Percentiles rank a stretch among this genome's conserved stretches.
Evolutionary conservation across 2,113 vertebrate species (phyloP).

Genomic region (Tragelaphus scriptus): DNA sequence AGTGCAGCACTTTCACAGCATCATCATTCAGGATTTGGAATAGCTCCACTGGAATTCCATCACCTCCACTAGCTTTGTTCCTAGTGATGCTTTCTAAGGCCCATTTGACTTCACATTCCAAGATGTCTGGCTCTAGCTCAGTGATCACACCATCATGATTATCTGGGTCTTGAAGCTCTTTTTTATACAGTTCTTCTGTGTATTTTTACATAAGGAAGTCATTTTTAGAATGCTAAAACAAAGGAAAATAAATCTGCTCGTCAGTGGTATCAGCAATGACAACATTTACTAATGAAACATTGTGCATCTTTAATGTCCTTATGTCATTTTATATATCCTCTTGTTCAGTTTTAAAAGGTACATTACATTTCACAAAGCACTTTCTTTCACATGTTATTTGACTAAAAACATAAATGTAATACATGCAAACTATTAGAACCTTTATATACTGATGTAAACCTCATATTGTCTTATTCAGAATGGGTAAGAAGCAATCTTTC

Average conservation of each 20-base stretch:
- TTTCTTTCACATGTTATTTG: not conserved
- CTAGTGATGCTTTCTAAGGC: too few relatives aligned
- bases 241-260: not conserved
- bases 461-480: not conserved
- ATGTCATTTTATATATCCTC: not conserved
- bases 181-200: too few relatives aligned
- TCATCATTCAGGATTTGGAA: too few relatives aligned
- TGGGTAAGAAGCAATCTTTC: not conserved
- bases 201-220: not conserved
- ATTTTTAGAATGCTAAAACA: not conserved
- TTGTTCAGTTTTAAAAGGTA: not conserved
- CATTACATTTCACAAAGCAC: not conserved
- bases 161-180: too few relatives aligned
- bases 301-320: not conserved
- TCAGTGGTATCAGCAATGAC: not conserved
- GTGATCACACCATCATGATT: too few relatives aligned
- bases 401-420: not conserved
- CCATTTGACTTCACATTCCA: too few relatives aligned
- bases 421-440: not conserved
- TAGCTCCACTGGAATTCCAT: too few relatives aligned
- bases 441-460: not conserved
- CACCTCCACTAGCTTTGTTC: too few relatives aligned
- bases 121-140: too few relatives aligned
- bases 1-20: too few relatives aligned
- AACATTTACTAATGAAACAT: not conserved